phyloP scores from a whole-genome alignment of 2,888 invertebrate genomes.

The Sabatieria punctata region DNA sequence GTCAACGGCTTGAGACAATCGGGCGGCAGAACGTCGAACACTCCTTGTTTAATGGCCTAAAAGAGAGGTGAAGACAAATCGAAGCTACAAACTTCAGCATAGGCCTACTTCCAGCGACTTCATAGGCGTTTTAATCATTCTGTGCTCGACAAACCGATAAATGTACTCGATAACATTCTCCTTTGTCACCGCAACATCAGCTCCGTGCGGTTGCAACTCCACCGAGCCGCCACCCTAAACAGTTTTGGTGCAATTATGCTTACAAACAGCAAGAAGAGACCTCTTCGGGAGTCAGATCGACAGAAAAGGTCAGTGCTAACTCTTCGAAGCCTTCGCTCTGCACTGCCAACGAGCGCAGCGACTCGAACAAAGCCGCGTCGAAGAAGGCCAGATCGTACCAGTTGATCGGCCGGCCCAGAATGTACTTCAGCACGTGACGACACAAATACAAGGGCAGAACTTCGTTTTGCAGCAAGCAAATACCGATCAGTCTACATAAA shows the following conservation, averaged over 20 bases:
- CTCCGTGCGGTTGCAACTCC: constrained; percentile 72
- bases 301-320: constrained; percentile 17
- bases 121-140: constrained; percentile 80
- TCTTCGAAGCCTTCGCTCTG: constrained; percentile 13
- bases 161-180: constrained; percentile 92
- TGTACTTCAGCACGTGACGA: constrained; percentile 85
- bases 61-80: constrained; percentile 9
- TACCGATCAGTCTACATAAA: constrained; percentile 64
- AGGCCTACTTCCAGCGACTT: constrained; percentile 67
- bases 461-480: constrained; percentile 93
- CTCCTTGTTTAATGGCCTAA: constrained; percentile 72
- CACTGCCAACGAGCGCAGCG: constrained; percentile 60
- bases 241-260: no score
- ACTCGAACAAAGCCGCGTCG: constrained; percentile 90
- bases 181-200: constrained; percentile 73
- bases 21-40: constrained; percentile 85
- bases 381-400: constrained; percentile 96
- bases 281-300: constrained; percentile 17
- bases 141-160: constrained; percentile 77
- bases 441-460: constrained; percentile 87
- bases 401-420: constrained; percentile 72
- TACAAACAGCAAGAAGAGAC: constrained; percentile 15
- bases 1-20: constrained; percentile 76
- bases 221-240: constrained; percentile 61
- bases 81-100: background rate